Conservation (phyloP, 1,140 invertebrate species). For the Metopolophium dirhodum region DNA sequence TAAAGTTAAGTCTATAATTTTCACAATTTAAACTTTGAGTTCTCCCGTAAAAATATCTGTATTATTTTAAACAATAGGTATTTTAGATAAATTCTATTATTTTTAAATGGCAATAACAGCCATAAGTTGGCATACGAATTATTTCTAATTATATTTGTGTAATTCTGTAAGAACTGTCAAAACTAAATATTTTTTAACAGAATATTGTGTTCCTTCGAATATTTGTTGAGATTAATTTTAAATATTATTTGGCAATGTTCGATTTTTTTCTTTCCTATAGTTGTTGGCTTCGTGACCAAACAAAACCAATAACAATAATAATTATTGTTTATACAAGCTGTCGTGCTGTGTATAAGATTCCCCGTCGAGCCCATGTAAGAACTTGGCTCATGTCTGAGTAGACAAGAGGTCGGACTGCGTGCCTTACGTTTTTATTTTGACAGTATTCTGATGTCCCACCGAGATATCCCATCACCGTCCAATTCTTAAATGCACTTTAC, state of each 20-base stretch:
- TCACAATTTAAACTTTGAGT: not conserved
- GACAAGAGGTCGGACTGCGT: not conserved
- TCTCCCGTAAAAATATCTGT: not conserved
- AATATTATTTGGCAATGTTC: slow-evolving; percentile 39
- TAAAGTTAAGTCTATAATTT: not conserved
- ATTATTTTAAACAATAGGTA: not conserved
- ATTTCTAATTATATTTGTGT: slow-evolving; percentile 10
- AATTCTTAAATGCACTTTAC: slow-evolving; percentile 6
- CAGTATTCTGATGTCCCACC: slow-evolving; percentile 38
- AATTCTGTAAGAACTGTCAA: not conserved
- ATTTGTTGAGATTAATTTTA: slow-evolving; percentile 46
- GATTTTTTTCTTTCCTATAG: not conserved
- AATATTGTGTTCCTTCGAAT: not conserved
- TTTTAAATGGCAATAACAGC: not conserved
- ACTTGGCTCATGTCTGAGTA: slow-evolving; percentile 29
- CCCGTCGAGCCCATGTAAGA: slow-evolving; percentile 39
- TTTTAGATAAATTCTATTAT: not conserved
- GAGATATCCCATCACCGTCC: not conserved
- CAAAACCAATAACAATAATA: slow-evolving; percentile 57
- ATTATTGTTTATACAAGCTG: slow-evolving; percentile 57
- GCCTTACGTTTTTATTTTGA: slow-evolving; percentile 50
- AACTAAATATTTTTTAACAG: not conserved
- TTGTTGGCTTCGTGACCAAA: slow-evolving; percentile 37
- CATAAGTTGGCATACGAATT: not conserved
- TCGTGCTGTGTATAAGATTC: slow-evolving; percentile 43